phyloP scores from a whole-genome alignment of 2,797 vertebrate genomes.

The Eremophila alpestris region DNA sequence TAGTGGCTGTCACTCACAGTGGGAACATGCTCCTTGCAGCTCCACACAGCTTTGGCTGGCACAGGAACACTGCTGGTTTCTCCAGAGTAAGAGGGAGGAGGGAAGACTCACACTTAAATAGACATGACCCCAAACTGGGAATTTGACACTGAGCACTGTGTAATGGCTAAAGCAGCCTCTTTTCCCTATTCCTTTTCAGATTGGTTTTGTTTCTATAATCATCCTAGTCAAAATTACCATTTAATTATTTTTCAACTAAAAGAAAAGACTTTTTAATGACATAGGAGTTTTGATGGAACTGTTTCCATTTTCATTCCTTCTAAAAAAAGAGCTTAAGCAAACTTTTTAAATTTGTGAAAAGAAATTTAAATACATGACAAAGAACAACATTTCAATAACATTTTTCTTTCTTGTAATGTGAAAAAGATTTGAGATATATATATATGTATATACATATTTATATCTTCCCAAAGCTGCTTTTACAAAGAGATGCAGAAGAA shows the following conservation, averaged over 20 bases:
- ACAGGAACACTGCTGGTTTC: neutral
- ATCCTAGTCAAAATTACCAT: neutral
- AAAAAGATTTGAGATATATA: conserved; percentile 31
- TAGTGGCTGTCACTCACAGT: neutral
- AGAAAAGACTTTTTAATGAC: conserved; percentile 21
- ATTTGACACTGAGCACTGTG: neutral
- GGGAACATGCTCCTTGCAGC: neutral
- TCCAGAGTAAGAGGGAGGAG: neutral
- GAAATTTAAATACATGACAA: conserved; percentile 40
- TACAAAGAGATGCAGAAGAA: conserved; percentile 31
- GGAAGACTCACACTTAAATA: neutral
- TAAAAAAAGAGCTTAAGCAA: conserved; percentile 43
- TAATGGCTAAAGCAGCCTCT: neutral
- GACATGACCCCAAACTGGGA: neutral
- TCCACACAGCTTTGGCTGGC: neutral
- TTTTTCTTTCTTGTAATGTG: conserved; percentile 53
- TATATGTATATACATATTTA: conserved; percentile 52
- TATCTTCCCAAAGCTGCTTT: conserved; percentile 41
- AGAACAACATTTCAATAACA: conserved; percentile 48
- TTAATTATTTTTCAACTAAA: conserved; percentile 7
- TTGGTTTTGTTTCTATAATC: neutral
- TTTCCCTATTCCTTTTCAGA: neutral
- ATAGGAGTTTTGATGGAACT: conserved; percentile 8
- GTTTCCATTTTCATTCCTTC: conserved; percentile 39
- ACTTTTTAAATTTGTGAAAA: conserved; percentile 30